These are phyloP conservation scores for Trematocara zebra DNA, from an alignment of 2,113 vertebrate genomes.

Conservation along the genomic window DNA sequence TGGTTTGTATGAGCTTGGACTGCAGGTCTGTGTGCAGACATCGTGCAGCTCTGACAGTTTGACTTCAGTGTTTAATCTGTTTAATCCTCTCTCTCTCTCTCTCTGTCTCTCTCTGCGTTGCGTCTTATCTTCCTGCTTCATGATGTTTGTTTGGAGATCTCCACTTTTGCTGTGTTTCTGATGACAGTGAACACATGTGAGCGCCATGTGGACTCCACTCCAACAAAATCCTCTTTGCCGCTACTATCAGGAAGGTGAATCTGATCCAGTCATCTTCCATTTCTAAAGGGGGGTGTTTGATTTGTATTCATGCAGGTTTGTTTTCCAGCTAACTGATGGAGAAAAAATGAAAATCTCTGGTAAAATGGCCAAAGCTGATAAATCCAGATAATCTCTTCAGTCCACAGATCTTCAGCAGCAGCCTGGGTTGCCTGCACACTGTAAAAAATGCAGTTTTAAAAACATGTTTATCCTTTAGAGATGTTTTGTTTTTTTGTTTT, in stretches of 20 bases:
- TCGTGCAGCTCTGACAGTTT: slow-evolving; percentile 2
- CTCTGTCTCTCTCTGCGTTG: background rate
- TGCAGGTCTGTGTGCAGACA: background rate
- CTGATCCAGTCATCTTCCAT: slow-evolving; percentile 34
- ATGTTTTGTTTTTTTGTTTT: background rate
- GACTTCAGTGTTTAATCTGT: slow-evolving; percentile 49
- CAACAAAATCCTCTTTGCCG: slow-evolving; percentile 48
- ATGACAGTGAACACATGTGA: slow-evolving; percentile 4
- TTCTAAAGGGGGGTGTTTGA: slow-evolving; percentile 6
- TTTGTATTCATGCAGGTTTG: slow-evolving; percentile 34
- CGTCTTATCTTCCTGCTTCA: slow-evolving; percentile 46
- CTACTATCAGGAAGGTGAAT: slow-evolving; percentile 29
- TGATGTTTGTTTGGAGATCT: slow-evolving; percentile 50
- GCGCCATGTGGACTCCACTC: slow-evolving; percentile 21
- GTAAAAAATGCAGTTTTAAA: background rate
- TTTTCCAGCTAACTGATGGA: slow-evolving; percentile 25
- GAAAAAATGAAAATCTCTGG: slow-evolving; percentile 13
- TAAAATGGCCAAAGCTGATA: slow-evolving; percentile 61
- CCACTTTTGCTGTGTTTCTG: background rate
- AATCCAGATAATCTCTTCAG: slow-evolving; percentile 55
- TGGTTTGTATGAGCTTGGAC: background rate
- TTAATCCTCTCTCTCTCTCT: slow-evolving; percentile 19
- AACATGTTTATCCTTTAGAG: background rate
- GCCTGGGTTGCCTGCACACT: background rate
- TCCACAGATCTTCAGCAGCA: slow-evolving; percentile 43